Percentiles rank a stretch among this genome's conserved stretches.
Conservation (phyloP, 2,797 vertebrate genomes). For the Lacerta bilineata region DNA sequence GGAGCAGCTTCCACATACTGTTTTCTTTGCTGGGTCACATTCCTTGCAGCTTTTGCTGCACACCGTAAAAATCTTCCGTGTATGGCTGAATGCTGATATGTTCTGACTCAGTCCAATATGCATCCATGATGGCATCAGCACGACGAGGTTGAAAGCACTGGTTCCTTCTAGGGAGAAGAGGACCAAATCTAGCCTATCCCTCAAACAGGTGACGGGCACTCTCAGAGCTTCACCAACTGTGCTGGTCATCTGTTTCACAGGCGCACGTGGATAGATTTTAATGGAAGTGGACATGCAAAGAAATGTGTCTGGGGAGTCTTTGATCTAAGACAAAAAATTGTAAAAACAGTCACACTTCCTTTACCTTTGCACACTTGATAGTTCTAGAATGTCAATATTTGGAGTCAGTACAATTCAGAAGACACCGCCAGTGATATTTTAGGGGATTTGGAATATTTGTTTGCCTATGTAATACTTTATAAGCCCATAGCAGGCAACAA, state of each 20-base stretch:
- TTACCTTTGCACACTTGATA: neutral
- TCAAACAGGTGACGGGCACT: neutral
- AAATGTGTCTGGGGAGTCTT: too few species aligned
- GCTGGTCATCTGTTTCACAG: neutral
- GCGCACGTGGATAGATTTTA: neutral
- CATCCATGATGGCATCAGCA: neutral
- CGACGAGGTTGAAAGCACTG: neutral
- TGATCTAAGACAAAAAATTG: neutral
- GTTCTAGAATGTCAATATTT: neutral
- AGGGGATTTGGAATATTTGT: neutral
- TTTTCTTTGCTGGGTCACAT: neutral
- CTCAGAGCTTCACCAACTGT: neutral
- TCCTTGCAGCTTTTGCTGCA: neutral
- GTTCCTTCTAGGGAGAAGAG: neutral
- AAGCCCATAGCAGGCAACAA: neutral
- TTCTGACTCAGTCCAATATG: neutral
- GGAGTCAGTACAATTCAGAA: neutral
- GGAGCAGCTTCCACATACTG: neutral
- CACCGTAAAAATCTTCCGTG: neutral
- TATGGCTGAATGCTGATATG: neutral
- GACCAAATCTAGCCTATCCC: neutral
- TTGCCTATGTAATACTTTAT: conserved; percentile 1
- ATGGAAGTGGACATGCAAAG: too few species aligned
- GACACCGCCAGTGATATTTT: neutral
- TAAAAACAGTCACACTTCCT: conserved; percentile 11